These are phyloP conservation scores for Drosophila affinis DNA, from an alignment of 2,888 invertebrate species.

Conservation along the genomic window DNA sequence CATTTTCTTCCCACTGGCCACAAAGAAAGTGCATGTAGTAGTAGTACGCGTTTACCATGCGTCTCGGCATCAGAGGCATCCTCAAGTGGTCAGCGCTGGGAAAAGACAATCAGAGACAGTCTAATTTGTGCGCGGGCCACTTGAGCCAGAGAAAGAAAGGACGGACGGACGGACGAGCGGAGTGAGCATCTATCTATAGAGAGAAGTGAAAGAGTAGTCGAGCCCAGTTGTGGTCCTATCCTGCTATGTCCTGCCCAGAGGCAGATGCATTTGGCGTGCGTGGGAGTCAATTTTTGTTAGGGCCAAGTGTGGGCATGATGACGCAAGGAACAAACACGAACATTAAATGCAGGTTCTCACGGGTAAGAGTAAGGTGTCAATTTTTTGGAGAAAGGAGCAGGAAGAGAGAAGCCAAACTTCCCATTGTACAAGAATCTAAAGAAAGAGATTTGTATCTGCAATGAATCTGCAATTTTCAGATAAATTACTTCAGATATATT, in stretches of 20 bases:
- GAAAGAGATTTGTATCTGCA: not conserved
- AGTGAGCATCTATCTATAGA: constrained; percentile 31
- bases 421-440: no score
- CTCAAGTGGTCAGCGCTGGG: constrained; percentile 76
- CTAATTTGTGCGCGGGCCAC: constrained; percentile 74
- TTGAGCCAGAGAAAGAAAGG: constrained; percentile 68
- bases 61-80: constrained; percentile 34
- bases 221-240: constrained; percentile 6
- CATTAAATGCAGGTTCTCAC: constrained; percentile 53
- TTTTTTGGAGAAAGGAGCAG: constrained; percentile 2
- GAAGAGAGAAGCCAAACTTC: not conserved
- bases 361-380: constrained; percentile 47
- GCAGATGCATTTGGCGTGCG: constrained; percentile 73
- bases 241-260: constrained; percentile 30
- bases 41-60: constrained; percentile 79
- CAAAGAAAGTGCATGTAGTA: constrained; percentile 60
- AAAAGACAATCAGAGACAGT: constrained; percentile 56
- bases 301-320: constrained; percentile 63
- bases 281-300: constrained; percentile 65
- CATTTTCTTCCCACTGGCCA: constrained; percentile 43
- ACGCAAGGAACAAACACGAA: constrained; percentile 52
- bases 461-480: not conserved
- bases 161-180: constrained; percentile 4
- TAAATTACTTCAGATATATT: not conserved
- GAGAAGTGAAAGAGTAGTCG: constrained; percentile 59